Evolutionary conservation across 2,888 invertebrate species (phyloP), one percentile per base, ranked within the genome.

Genomic region (Drosophila suboccidentalis): DNA sequence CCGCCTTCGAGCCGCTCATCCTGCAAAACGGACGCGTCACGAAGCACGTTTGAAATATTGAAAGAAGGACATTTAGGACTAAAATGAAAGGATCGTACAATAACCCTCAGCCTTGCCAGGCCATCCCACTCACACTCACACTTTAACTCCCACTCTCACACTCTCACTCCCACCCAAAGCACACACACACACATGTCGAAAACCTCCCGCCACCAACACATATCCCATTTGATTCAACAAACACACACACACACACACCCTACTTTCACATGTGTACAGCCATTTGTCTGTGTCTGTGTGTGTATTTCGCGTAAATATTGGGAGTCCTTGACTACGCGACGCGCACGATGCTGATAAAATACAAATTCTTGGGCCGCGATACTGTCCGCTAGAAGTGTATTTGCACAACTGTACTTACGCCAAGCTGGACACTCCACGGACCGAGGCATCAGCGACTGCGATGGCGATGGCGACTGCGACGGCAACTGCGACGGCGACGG

Each of bases 1-100:
- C 77, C 79, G 75, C 71, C 62, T 73, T 80, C 72, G 57, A 89
- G 77, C 71, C 74, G 68, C 77, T 82, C 88, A 85, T 73, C 62
- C 84, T 76, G 86, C 83, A 88, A 88, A 90, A 90, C 84, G 85
- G 83, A 78, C 78, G 80, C 86, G 89, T 77, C 87, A 82, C 87
- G 90, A 80, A 84, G 80, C 90, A 90, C 80, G 85, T 84, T 87
- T 89, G 82, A 90, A 89, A 91, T 90, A 91, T 90, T 91, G 90
- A 90, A 91, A 89, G 90, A 89, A 89, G 89, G 82, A 90, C 86
- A 90, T 83, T 89, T 82, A 85, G 83, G 89, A 90, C 80, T 86
- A 75, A 88, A 82, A 87, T 81, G 82, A 89, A 87, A 88, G 91
- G 90, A 90, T 91, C 79, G 82, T 79, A 84, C 73, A 80, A 76